Percentiles rank a stretch among this genome's conserved stretches.
Evolutionary conservation across 2,797 vertebrate species (phyloP).

Genomic region (Cynodonichthys magdalenae): DNA sequence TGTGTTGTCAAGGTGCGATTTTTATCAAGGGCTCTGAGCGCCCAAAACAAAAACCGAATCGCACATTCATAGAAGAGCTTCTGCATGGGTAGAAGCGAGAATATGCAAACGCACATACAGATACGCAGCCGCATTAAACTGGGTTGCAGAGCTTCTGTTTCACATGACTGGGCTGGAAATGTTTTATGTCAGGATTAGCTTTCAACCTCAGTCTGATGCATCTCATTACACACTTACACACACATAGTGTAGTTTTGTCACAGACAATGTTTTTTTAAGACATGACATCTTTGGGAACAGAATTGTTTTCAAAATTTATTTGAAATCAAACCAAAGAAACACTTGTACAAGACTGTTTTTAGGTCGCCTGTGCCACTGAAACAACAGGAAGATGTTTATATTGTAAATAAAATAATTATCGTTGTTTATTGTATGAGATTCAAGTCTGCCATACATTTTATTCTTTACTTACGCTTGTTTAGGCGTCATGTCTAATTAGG

Average conservation of each 20-base stretch:
- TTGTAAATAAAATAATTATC: not conserved
- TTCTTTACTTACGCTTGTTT: not conserved
- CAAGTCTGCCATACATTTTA: not conserved
- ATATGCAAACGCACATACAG: slow-evolving; percentile 1
- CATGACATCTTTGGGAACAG: slow-evolving; percentile 25
- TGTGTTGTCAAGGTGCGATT: slow-evolving; percentile 13
- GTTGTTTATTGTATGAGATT: not conserved
- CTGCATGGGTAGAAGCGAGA: slow-evolving; percentile 9
- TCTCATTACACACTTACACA: slow-evolving; percentile 22
- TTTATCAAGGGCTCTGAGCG: slow-evolving; percentile 3
- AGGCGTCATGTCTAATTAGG: not conserved
- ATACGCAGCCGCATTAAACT: slow-evolving; percentile 22
- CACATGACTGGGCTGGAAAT: slow-evolving; percentile 36
- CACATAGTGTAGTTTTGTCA: slow-evolving; percentile 16
- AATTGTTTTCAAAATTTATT: slow-evolving; percentile 34
- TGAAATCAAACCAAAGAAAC: slow-evolving; percentile 19
- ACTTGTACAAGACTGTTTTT: not conserved
- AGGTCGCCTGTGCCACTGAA: slow-evolving; percentile 19
- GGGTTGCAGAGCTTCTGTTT: slow-evolving; percentile 32
- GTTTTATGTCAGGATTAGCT: slow-evolving; percentile 50
- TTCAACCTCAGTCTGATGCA: slow-evolving; percentile 37
- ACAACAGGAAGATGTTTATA: slow-evolving; percentile 17
- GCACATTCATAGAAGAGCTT: slow-evolving; percentile 5
- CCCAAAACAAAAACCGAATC: slow-evolving; percentile 10
- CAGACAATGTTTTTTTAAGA: slow-evolving; percentile 25